Percentiles rank a stretch among this genome's conserved stretches.
These are phyloP conservation scores for Boulengeromyrus knoepffleri DNA, from an alignment of 2,113 vertebrate species.

Conservation along the genomic window DNA sequence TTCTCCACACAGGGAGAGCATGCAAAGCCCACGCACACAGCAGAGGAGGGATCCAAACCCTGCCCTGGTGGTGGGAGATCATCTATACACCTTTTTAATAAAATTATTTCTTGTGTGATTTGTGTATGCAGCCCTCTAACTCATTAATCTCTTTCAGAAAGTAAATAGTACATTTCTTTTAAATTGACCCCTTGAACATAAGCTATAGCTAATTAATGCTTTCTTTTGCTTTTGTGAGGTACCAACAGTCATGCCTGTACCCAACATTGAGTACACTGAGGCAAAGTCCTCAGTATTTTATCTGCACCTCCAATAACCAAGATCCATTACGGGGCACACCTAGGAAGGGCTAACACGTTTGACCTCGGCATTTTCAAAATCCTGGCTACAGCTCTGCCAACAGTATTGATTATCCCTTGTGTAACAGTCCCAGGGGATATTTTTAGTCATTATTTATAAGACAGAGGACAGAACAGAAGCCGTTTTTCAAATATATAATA, in stretches of 20 bases:
- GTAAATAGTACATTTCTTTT: background rate
- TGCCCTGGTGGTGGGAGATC: background rate
- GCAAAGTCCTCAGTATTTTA: background rate
- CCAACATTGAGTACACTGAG: background rate
- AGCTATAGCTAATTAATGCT: background rate
- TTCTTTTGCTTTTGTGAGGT: background rate
- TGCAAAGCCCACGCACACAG: background rate
- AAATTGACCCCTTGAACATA: background rate
- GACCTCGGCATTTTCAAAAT: background rate
- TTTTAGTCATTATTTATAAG: background rate
- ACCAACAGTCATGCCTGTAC: too few species aligned
- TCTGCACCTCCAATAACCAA: background rate
- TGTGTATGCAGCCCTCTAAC: background rate
- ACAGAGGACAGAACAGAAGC: background rate
- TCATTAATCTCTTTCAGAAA: background rate
- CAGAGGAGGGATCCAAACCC: background rate
- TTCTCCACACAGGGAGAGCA: background rate
- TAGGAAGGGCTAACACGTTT: background rate
- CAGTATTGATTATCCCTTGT: background rate
- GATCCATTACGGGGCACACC: background rate
- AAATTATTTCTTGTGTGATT: background rate
- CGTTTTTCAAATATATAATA: conserved; percentile 17
- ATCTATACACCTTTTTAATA: background rate
- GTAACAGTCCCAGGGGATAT: background rate
- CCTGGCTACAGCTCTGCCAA: background rate